Conservation (phyloP, 2,888 invertebrate species). For the Strigamia maritima region DNA sequence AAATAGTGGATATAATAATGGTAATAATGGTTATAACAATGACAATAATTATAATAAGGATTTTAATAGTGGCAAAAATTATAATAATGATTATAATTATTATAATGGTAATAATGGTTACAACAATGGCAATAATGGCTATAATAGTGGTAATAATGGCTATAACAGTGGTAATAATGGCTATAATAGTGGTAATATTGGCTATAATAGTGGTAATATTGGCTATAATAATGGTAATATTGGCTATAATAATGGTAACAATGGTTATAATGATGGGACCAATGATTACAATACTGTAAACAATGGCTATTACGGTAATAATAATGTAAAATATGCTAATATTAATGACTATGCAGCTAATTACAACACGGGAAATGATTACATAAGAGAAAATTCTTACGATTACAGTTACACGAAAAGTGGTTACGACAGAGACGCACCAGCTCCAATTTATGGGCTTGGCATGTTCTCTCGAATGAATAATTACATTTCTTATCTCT, state of each 20-base stretch:
- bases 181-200: not conserved
- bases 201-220: not conserved
- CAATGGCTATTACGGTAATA: too few relatives aligned
- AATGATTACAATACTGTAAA: not conserved
- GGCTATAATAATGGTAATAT: not conserved
- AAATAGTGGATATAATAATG: not conserved
- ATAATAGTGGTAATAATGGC: not conserved
- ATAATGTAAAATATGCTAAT: not conserved
- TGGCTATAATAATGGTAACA: not conserved
- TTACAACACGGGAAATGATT: not conserved
- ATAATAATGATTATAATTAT: not conserved
- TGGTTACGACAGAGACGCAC: not conserved
- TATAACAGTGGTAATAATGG: not conserved
- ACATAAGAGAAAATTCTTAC: not conserved
- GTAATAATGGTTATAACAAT: not conserved
- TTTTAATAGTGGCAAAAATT: not conserved
- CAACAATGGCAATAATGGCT: not conserved
- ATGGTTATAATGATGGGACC: not conserved
- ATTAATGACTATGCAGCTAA: not conserved
- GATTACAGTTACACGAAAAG: not conserved
- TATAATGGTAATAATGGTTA: not conserved
- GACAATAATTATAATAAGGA: not conserved
- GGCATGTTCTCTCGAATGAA: conserved; percentile 34
- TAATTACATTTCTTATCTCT: conserved; percentile 10
- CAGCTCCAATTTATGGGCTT: not conserved